Percentiles rank a stretch among this genome's conserved stretches.
These are phyloP conservation scores for Dendrolimus kikuchii DNA, from an alignment of 1,140 invertebrate genomes.

Conservation along the genomic window DNA sequence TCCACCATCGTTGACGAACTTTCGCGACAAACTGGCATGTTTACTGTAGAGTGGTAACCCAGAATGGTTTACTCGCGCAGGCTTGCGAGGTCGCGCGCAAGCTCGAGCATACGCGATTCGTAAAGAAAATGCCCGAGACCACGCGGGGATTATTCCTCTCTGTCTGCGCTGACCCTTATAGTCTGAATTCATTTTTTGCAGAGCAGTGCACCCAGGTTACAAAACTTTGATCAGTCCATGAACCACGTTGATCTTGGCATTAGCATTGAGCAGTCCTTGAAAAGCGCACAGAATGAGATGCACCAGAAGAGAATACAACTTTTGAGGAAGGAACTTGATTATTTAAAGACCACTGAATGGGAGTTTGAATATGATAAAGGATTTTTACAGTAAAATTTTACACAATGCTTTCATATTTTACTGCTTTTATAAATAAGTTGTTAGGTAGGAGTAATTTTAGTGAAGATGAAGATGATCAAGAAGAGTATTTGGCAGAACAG, in stretches of 20 bases:
- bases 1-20: no score
- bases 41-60: no score
- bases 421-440: conserved; percentile 38
- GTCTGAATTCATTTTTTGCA: conserved; percentile 21
- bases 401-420: conserved; percentile 47
- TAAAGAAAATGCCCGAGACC: no score
- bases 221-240: conserved; percentile 52
- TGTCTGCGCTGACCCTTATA: no score
- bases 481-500: conserved; percentile 50
- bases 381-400: conserved; percentile 38
- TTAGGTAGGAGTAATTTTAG: conserved; percentile 24
- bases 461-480: conserved; percentile 37
- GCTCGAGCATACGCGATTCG: no score
- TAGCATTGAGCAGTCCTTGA: conserved; percentile 49
- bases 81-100: no score
- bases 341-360: conserved; percentile 80
- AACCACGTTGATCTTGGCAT: conserved; percentile 42
- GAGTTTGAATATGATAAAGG: conserved; percentile 75
- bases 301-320: conserved; percentile 77
- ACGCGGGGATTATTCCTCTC: no score
- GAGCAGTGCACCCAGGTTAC: conserved; percentile 41
- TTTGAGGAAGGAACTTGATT: conserved; percentile 78
- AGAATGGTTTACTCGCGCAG: no score
- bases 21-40: no score
- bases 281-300: conserved; percentile 47